Conservation (phyloP, 1,140 invertebrate species). For the Papilio glaucus region DNA sequence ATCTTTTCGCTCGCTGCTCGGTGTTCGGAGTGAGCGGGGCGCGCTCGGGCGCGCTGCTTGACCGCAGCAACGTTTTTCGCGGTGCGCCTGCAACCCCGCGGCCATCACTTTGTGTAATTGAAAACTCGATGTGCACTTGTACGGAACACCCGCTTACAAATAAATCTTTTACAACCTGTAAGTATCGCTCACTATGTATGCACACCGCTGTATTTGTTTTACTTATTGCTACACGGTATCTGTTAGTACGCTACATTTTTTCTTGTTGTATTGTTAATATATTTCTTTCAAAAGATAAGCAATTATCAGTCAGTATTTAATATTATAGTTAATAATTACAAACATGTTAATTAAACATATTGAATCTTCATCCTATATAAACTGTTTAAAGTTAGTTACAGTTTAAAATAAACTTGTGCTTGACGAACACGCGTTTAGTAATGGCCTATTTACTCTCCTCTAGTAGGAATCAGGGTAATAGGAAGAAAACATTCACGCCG, state of each 20-base stretch:
- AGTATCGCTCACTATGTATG: constrained; percentile 31
- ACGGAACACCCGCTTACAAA: constrained; percentile 71
- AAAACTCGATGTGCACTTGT: constrained; percentile 81
- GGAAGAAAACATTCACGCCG: too few relatives aligned
- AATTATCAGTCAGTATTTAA: background rate
- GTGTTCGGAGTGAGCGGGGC: constrained; percentile 51
- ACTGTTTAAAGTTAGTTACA: too few relatives aligned
- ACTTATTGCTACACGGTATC: background rate
- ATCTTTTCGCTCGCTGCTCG: constrained; percentile 50
- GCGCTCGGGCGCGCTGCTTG: constrained; percentile 68
- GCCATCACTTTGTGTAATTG: constrained; percentile 82
- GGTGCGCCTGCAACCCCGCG: constrained; percentile 62
- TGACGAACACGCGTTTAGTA: too few relatives aligned
- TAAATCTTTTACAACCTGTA: constrained; percentile 62
- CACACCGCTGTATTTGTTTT: constrained; percentile 25
- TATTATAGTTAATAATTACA: background rate
- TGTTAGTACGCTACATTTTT: background rate
- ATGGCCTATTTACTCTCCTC: too few relatives aligned
- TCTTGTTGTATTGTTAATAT: background rate
- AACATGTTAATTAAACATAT: too few relatives aligned
- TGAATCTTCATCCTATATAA: too few relatives aligned
- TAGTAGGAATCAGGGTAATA: too few relatives aligned
- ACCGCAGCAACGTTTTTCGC: constrained; percentile 73
- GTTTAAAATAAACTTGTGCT: too few relatives aligned
- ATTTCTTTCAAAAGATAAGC: background rate